Evolutionary conservation across 2,888 invertebrate species (phyloP).

Genomic region (Boloria euphrosyne): DNA sequence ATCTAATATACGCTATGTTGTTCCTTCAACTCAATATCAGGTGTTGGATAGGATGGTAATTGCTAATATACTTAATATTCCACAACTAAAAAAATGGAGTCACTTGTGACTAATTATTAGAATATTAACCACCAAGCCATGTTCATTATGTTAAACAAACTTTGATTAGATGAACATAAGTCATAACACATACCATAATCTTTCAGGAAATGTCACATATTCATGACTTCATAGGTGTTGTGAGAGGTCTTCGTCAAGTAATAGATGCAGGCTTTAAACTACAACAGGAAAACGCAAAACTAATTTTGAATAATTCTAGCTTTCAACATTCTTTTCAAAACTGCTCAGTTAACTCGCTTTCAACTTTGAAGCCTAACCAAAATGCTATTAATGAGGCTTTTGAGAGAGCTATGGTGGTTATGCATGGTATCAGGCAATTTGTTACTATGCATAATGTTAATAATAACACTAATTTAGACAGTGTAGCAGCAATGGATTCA

Average conservation of each 20-base stretch:
- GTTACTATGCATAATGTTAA: conserved; percentile 64
- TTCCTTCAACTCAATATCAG: no score
- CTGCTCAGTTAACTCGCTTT: conserved; percentile 62
- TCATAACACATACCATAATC: conserved; percentile 30
- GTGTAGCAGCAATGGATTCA: conserved; percentile 57
- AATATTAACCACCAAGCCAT: no score
- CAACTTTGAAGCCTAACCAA: conserved; percentile 55
- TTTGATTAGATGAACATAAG: not conserved
- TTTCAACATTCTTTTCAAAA: conserved; percentile 73
- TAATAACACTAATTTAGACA: conserved; percentile 51
- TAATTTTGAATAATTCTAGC: conserved; percentile 87
- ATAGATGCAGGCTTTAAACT: conserved; percentile 85
- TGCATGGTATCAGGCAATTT: conserved; percentile 86
- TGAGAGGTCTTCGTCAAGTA: conserved; percentile 87
- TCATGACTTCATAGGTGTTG: conserved; percentile 85
- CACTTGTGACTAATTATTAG: no score
- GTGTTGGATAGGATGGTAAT: no score
- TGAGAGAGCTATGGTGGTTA: conserved; percentile 86
- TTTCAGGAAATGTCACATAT: conserved; percentile 81
- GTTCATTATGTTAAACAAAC: no score
- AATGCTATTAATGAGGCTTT: conserved; percentile 69
- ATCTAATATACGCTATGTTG: no score
- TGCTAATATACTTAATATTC: no score
- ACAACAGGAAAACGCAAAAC: conserved; percentile 83
- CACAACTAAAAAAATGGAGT: no score